phyloP scores from a whole-genome alignment of 2,113 vertebrate species.

The Dendrocopos noguchii region DNA sequence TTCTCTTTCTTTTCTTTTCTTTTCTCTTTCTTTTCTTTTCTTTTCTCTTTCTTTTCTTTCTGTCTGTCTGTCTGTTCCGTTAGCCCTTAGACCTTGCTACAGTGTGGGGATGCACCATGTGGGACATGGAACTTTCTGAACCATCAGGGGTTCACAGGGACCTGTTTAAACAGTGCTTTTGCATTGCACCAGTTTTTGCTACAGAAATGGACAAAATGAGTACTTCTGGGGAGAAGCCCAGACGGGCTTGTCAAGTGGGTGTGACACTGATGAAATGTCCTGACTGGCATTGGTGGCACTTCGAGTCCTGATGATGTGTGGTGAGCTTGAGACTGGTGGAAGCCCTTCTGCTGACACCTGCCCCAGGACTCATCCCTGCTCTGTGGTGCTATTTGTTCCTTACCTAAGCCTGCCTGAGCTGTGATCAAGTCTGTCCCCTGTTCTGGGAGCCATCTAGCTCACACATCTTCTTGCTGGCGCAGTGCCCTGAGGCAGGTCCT shows the following conservation, averaged over 20 bases:
- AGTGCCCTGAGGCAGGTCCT: neutral
- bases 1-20: no score
- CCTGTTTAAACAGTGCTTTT: neutral
- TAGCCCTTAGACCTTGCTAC: neutral
- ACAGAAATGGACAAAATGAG: neutral
- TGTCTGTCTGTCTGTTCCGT: neutral
- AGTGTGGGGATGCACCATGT: neutral
- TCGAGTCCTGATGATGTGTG: neutral
- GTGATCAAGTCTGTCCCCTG: neutral
- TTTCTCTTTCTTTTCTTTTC: no score
- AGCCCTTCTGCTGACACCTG: neutral
- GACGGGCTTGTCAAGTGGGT: neutral
- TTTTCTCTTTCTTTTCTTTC: no score
- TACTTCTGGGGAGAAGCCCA: neutral
- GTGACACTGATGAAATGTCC: neutral
- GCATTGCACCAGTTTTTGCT: neutral
- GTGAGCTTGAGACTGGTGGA: neutral
- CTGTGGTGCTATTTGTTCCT: neutral
- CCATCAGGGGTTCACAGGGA: neutral
- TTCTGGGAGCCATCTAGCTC: neutral
- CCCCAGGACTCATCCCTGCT: neutral
- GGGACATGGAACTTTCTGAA: neutral
- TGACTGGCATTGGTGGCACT: neutral
- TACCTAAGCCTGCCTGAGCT: neutral
- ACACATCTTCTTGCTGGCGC: neutral